phyloP scores from a whole-genome alignment of 2,113 vertebrate genomes.

The Pseudopodoces humilis region DNA sequence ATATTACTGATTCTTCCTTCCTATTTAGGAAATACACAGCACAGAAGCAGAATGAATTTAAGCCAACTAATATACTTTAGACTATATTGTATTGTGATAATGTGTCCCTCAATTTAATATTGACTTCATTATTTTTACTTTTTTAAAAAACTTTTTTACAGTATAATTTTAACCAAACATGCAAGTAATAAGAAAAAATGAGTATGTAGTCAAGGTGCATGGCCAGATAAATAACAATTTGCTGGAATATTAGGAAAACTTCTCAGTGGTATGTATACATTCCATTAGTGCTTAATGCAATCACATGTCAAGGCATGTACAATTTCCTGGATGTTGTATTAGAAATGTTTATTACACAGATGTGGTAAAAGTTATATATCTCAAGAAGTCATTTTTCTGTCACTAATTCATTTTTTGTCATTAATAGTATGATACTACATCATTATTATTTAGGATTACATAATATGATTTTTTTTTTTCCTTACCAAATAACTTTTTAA shows the following conservation, averaged over 20 bases:
- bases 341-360: not conserved
- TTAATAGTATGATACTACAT: not conserved
- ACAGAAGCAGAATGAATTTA: not conserved
- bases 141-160: not conserved
- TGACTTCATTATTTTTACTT: not conserved
- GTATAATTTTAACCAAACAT: not conserved
- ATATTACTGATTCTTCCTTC: not conserved
- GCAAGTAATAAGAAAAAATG: not conserved
- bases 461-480: not conserved
- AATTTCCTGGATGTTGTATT: not conserved
- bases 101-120: not conserved
- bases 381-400: not conserved
- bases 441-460: not conserved
- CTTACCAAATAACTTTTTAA: not conserved
- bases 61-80: not conserved
- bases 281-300: not conserved
- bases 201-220: not conserved
- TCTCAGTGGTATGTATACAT: not conserved
- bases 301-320: not conserved
- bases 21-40: not conserved
- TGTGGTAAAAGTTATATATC: not conserved
- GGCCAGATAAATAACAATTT: not conserved
- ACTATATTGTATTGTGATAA: not conserved
- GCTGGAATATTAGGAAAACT: not conserved
- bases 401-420: not conserved